These are phyloP conservation scores for Sebastes matsubarae DNA, from an alignment of 2,797 vertebrate species.

Conservation along the genomic window DNA sequence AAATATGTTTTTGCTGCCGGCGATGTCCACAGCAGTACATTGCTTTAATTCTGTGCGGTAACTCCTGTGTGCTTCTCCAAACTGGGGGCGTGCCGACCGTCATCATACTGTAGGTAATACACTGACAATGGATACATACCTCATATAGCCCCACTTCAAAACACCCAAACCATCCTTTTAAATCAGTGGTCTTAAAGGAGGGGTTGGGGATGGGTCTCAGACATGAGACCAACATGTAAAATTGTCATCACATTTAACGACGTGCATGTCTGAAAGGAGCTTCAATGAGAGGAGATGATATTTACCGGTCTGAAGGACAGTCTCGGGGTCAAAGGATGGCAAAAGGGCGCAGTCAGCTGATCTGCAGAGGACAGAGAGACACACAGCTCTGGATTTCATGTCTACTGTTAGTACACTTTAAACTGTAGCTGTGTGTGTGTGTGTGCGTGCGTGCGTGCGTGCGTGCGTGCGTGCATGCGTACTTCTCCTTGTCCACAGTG, in stretches of 20 bases:
- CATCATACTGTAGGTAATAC: too few species aligned
- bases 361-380: constrained; percentile 75
- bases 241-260: neutral
- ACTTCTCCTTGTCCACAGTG: constrained; percentile 93
- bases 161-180: too few species aligned
- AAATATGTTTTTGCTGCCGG: too few species aligned
- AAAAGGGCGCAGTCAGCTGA: constrained; percentile 89
- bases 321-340: constrained; percentile 96
- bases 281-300: neutral
- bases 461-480: neutral
- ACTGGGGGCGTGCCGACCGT: too few species aligned
- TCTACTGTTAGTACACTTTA: neutral
- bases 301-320: constrained; percentile 94
- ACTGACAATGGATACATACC: too few species aligned
- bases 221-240: neutral
- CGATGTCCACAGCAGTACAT: rapidly evolving
- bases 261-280: neutral
- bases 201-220: too few species aligned
- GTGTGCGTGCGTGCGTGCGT: neutral
- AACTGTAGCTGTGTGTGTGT: neutral
- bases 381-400: neutral
- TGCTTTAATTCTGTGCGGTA: too few species aligned
- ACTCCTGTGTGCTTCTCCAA: too few species aligned
- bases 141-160: too few species aligned
- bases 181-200: too few species aligned